Evolutionary conservation across 2,113 vertebrate genomes (phyloP), one percentile per base, ranked within the genome.

Genomic region (Cyanocitta stelleri): DNA sequence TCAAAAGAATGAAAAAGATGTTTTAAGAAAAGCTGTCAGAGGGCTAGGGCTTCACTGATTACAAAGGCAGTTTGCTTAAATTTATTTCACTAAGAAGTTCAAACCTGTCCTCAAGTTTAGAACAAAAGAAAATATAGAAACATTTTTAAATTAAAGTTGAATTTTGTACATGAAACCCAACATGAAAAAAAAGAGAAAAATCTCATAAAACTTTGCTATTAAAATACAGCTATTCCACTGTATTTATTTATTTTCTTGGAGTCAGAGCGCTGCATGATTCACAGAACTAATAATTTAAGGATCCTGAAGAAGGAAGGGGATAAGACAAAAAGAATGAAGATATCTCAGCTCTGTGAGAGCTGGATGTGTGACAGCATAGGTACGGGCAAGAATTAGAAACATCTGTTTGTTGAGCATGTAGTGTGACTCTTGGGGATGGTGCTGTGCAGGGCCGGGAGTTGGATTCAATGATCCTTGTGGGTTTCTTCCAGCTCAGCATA

Each of bases 241-340:
- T 15, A 23, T 30, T 51, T 51, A 16, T 49, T 67, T 56, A 26
- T 55, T 68, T 63, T 35, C 14, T 16, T 32, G 14, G 5, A 4
- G 0, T 1, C 13, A 3, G 3, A 0, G 2, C 51, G 27, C 7
- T 56, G 14, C 9, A 24, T 48, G 24, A 22, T 62, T 94, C 27
- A 66, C 16, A 11, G 6, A 84, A 54, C 7, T 35, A 27, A 41
- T 0, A 3, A 21, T 62, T 79, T 72, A 49, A 23, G 6, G 17
- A 56, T 41, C 13, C 6, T 41, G 22, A 89, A 71, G 23, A 58
- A 37, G 17, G 24, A 80, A 76, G 6, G 23, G 13, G 5, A 11
- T n/a, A 48, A 68, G 21, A 67, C 16, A 67, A 85, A 82, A 55
- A 7, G 3, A 80, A 48, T 14, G 18, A 33, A 75, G 61, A 8